Percentiles rank a stretch among this genome's conserved stretches.
Evolutionary conservation across 1,140 invertebrate species (phyloP).

Genomic region (Alviniconcha marisindica): DNA sequence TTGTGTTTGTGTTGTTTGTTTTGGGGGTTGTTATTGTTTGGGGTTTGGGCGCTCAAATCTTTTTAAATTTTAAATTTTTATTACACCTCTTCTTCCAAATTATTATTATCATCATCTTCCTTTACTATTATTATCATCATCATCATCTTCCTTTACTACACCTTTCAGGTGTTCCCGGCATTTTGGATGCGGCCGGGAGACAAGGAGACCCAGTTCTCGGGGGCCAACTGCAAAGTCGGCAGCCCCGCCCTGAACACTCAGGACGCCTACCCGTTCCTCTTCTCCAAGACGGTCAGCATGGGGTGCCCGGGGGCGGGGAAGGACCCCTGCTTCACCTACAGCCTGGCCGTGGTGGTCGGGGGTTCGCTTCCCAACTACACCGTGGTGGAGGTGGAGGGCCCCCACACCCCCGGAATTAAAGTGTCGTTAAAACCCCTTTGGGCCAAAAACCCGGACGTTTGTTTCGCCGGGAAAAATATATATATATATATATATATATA

Average conservation of each 20-base stretch:
- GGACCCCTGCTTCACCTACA: constrained; percentile 12
- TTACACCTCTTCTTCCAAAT: background rate
- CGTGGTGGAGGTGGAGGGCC: background rate
- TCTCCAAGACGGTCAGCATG: background rate
- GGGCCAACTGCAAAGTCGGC: background rate
- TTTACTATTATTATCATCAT: background rate
- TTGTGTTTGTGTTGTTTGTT: too few species aligned
- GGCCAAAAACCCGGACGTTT: too few species aligned
- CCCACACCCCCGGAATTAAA: too few species aligned
- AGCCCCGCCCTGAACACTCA: background rate
- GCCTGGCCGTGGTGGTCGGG: background rate
- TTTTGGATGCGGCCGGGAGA: background rate
- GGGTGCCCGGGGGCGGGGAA: background rate
- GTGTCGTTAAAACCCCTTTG: too few species aligned
- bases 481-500: too few species aligned
- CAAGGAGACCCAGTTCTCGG: background rate
- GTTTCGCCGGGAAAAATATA: too few species aligned
- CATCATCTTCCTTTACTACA: background rate
- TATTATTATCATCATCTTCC: background rate
- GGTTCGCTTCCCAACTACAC: background rate
- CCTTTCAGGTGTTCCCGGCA: background rate
- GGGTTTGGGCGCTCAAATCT: too few species aligned
- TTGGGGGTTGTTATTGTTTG: too few species aligned
- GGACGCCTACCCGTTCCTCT: background rate
- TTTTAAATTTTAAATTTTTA: too few species aligned